phyloP scores from a whole-genome alignment of 1,140 invertebrate genomes.

The Trachelipus rathkii region DNA sequence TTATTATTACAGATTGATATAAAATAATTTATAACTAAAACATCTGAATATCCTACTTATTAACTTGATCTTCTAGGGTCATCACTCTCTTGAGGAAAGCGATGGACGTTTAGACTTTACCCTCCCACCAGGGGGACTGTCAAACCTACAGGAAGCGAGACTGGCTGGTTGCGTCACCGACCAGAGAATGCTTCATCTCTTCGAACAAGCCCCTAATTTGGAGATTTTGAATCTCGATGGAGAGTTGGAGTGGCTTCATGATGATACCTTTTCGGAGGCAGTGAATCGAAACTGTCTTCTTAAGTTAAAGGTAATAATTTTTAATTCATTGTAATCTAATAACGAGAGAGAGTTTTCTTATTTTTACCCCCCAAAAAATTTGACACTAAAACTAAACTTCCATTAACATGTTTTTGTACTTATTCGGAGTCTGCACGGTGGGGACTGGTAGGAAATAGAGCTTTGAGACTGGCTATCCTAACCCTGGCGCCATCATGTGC shows the following conservation, averaged over 20 bases:
- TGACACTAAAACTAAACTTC: too few relatives aligned
- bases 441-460: too few relatives aligned
- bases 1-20: too few relatives aligned
- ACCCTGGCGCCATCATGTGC: too few relatives aligned
- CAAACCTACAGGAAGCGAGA: background rate
- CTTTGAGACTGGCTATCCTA: too few relatives aligned
- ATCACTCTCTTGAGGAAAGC: background rate
- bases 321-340: too few relatives aligned
- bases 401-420: too few relatives aligned
- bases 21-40: too few relatives aligned
- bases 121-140: background rate
- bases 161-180: background rate
- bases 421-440: too few relatives aligned
- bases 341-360: too few relatives aligned
- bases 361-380: too few relatives aligned
- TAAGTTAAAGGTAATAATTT: background rate
- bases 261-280: background rate
- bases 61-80: background rate
- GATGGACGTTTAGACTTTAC: background rate
- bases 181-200: background rate
- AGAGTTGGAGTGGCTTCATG: slow-evolving; percentile 2
- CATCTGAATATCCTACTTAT: too few relatives aligned
- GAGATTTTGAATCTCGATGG: background rate
- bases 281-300: background rate
- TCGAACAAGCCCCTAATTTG: background rate